Percentiles rank a stretch among this genome's conserved stretches.
These are phyloP conservation scores for Bolborhynchus lineola DNA, from an alignment of 2,113 vertebrate genomes.

Conservation along the genomic window DNA sequence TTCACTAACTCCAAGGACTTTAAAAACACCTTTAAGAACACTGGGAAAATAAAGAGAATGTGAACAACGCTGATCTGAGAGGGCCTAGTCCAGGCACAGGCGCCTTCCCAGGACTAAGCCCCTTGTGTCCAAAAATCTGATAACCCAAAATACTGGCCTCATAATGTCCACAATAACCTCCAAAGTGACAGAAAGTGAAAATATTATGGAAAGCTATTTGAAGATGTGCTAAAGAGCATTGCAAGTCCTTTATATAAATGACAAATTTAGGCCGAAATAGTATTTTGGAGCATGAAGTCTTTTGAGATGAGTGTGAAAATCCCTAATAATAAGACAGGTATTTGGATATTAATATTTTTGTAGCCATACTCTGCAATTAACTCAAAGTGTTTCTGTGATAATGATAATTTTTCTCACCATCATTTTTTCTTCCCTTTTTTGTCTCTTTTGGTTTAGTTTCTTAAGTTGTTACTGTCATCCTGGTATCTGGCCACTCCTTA, in stretches of 20 bases:
- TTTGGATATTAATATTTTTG: background rate
- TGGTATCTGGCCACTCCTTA: background rate
- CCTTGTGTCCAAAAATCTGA: background rate
- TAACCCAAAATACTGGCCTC: background rate
- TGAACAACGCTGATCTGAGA: background rate
- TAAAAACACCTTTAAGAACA: background rate
- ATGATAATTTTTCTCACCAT: background rate
- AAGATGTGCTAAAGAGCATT: background rate
- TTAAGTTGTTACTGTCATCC: background rate
- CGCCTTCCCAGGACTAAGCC: background rate
- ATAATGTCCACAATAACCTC: background rate
- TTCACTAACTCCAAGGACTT: background rate
- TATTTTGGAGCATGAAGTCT: background rate
- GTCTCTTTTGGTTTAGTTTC: background rate
- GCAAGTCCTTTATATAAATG: background rate
- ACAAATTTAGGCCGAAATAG: slow-evolving; percentile 13
- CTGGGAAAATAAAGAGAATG: background rate
- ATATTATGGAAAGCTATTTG: background rate
- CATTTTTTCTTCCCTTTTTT: background rate
- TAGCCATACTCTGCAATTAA: background rate
- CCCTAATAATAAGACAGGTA: background rate
- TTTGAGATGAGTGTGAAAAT: background rate
- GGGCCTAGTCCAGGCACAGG: background rate
- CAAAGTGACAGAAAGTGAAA: background rate
- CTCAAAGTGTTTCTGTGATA: background rate